phyloP scores from a whole-genome alignment of 2,797 vertebrate species.

The Thripadectes ignobilis region DNA sequence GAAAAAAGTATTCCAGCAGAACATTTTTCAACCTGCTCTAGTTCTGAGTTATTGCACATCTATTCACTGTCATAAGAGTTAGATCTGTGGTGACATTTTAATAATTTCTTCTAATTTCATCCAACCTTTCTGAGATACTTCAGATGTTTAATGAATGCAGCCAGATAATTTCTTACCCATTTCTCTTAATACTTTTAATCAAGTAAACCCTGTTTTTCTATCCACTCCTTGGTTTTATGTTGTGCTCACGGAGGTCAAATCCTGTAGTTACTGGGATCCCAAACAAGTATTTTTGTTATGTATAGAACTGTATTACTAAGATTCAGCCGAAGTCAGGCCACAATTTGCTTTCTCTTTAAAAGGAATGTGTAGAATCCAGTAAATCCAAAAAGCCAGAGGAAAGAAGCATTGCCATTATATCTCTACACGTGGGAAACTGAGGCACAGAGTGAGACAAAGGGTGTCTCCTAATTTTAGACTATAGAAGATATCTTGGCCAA shows the following conservation, averaged over 20 bases:
- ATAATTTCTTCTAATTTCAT: conserved; percentile 37
- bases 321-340: background rate
- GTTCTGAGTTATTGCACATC: background rate
- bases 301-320: background rate
- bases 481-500: background rate
- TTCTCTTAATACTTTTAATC: background rate
- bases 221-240: background rate
- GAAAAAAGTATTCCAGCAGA: conserved; percentile 16
- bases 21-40: conserved; percentile 13
- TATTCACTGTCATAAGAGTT: background rate
- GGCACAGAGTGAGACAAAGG: background rate
- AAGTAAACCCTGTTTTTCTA: background rate
- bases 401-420: background rate
- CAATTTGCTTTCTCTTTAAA: background rate
- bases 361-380: background rate
- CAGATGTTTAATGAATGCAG: conserved; percentile 12
- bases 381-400: background rate
- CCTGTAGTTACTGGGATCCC: background rate
- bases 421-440: background rate
- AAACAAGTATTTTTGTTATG: background rate
- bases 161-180: background rate
- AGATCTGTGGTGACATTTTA: background rate
- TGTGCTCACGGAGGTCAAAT: background rate
- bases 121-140: background rate
- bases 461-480: background rate